Conservation (phyloP, 37 sponge, comb jelly and placozoan genomes). For the Amphimedon queenslandica region DNA sequence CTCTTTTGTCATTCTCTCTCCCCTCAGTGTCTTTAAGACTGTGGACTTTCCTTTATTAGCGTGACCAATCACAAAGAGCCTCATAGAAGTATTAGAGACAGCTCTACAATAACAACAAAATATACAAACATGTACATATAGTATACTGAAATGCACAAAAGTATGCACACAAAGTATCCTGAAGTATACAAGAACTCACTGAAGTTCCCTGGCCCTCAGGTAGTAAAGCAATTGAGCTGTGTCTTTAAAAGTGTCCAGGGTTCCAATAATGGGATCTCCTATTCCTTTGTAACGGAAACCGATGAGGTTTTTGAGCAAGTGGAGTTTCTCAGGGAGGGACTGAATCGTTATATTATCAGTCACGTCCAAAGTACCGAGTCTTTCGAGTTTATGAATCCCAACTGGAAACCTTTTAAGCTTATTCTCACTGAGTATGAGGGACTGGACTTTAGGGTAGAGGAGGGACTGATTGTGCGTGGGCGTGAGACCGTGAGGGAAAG, state of each 20-base stretch:
- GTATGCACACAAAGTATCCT: neutral
- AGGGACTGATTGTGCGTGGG: neutral
- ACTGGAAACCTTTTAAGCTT: conserved; percentile 14
- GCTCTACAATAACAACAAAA: conserved; percentile 16
- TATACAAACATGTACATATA: neutral
- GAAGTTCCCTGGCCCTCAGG: conserved; percentile 31
- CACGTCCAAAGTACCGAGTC: conserved; percentile 20
- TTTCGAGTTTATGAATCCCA: conserved; percentile 22
- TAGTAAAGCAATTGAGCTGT: conserved; percentile 32
- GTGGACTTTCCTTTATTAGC: conserved; percentile 58
- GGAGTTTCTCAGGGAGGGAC: conserved; percentile 19
- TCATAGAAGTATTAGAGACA: conserved; percentile 36
- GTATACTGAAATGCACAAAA: neutral
- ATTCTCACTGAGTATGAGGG: conserved; percentile 35
- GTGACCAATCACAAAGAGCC: conserved; percentile 66
- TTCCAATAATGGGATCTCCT: conserved; percentile 31
- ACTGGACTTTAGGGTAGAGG: conserved; percentile 43
- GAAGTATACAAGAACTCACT: conserved; percentile 15
- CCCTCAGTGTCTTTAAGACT: conserved; percentile 20
- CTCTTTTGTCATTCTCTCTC: neutral
- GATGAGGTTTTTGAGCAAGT: conserved; percentile 28
- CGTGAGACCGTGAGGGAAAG: neutral
- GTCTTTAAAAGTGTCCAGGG: conserved; percentile 14
- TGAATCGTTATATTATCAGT: conserved; percentile 22
- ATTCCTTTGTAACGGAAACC: conserved; percentile 40